phyloP scores from a whole-genome alignment of 2,113 vertebrate species.

The Strigops habroptila region DNA sequence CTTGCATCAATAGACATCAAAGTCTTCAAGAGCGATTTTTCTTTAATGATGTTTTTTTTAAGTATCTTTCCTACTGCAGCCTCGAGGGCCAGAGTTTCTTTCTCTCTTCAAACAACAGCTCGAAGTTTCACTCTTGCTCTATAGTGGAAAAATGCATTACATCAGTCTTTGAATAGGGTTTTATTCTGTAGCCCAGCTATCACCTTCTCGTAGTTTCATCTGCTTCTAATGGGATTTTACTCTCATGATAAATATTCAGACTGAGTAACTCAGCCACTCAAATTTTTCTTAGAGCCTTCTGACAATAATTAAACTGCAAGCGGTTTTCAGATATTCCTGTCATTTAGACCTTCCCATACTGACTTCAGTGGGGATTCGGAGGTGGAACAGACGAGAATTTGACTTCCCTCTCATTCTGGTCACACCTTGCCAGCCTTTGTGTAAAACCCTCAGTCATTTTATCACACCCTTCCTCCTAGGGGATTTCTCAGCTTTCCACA shows the following conservation, averaged over 20 bases:
- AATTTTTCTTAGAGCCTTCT: constrained; percentile 4
- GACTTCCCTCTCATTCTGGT: constrained; percentile 4
- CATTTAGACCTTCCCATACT: neutral
- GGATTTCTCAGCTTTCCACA: constrained; percentile 1
- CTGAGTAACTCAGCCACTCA: neutral
- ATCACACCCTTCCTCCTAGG: neutral
- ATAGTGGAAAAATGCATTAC: constrained; percentile 10
- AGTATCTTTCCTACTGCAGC: neutral
- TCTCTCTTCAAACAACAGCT: constrained; percentile 22
- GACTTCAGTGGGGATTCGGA: neutral
- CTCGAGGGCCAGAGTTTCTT: neutral
- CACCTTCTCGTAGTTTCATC: neutral
- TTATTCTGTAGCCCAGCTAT: neutral
- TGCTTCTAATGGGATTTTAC: constrained; percentile 9
- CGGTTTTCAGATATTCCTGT: neutral
- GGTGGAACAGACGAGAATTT: neutral
- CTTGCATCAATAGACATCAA: constrained; percentile 44
- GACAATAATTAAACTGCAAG: neutral
- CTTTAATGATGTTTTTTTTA: neutral
- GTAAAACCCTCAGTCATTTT: neutral
- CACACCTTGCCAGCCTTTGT: neutral
- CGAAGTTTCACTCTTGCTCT: neutral
- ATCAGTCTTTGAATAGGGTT: neutral
- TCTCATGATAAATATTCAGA: neutral
- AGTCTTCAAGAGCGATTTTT: constrained; percentile 8